phyloP scores from a whole-genome alignment of 2,888 invertebrate species.

The Oscheius myriophilus region DNA sequence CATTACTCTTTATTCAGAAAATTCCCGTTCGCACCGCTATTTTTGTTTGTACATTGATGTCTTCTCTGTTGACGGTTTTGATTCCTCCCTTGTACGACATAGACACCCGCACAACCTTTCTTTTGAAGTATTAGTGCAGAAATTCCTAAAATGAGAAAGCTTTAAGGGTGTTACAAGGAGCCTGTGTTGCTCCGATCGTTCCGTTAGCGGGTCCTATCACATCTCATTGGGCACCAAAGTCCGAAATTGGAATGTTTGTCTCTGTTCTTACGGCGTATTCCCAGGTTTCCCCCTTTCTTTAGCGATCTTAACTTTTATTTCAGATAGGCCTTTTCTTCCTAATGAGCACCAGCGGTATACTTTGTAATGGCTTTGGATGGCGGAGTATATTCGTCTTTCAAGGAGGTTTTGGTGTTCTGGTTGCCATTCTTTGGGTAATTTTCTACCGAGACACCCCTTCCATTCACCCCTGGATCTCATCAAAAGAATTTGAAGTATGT shows the following conservation, averaged over 20 bases:
- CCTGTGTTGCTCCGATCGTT: constrained; percentile 35
- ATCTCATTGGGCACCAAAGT: constrained; percentile 36
- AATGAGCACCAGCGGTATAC: constrained; percentile 36
- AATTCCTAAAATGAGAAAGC: constrained; percentile 14
- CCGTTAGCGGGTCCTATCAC: constrained; percentile 40
- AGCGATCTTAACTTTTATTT: background rate
- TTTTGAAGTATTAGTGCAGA: constrained; percentile 6
- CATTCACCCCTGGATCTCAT: constrained; percentile 34
- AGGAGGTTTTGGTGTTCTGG: constrained; percentile 9
- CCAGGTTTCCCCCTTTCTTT: constrained; percentile 26
- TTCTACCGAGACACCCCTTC: constrained; percentile 37
- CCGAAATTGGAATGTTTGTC: constrained; percentile 41
- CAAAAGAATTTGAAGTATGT: constrained; percentile 33
- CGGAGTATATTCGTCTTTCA: constrained; percentile 39
- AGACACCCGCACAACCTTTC: background rate
- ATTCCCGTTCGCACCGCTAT: constrained; percentile 7
- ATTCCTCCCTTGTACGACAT: constrained; percentile 17
- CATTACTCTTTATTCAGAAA: constrained; percentile 4
- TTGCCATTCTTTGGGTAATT: constrained; percentile 33
- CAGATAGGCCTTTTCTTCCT: constrained; percentile 44
- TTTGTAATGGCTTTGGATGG: constrained; percentile 40
- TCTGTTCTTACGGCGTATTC: constrained; percentile 38
- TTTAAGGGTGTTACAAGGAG: constrained; percentile 40
- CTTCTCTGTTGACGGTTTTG: constrained; percentile 13
- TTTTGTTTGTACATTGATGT: constrained; percentile 17